phyloP scores from a whole-genome alignment of 2,888 invertebrate genomes.

The Sepiola atlantica region DNA sequence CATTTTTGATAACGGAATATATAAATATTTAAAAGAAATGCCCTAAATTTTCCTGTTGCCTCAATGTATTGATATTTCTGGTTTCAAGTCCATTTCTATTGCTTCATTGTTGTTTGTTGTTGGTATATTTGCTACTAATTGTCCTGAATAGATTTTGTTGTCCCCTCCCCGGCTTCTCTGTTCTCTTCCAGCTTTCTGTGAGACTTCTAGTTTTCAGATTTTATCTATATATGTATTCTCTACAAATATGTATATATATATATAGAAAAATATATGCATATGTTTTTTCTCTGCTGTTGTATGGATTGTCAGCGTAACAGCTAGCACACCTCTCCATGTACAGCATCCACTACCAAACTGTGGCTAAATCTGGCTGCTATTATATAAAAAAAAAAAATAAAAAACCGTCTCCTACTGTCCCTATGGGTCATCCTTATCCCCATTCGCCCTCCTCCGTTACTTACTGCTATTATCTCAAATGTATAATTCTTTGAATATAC shows the following conservation, averaged over 20 bases:
- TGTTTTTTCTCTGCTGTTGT: slow-evolving; percentile 41
- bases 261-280: background rate
- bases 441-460: background rate
- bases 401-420: slow-evolving; percentile 47
- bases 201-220: slow-evolving; percentile 44
- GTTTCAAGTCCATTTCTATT: slow-evolving; percentile 35
- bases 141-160: slow-evolving; percentile 37
- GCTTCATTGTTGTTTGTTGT: background rate
- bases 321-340: slow-evolving; percentile 54
- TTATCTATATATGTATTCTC: slow-evolving; percentile 36
- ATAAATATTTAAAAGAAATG: background rate
- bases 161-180: slow-evolving; percentile 18
- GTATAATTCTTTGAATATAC: background rate
- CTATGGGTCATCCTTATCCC: slow-evolving; percentile 34
- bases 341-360: slow-evolving; percentile 54
- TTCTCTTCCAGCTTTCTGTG: slow-evolving; percentile 48
- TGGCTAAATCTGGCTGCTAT: slow-evolving; percentile 44
- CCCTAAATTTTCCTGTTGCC: slow-evolving; percentile 19
- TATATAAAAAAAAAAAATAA: background rate
- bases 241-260: slow-evolving; percentile 34
- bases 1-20: background rate
- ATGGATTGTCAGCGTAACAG: slow-evolving; percentile 56
- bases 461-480: slow-evolving; percentile 22
- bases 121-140: background rate
- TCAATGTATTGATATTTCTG: background rate